Percentiles rank a stretch among this genome's conserved stretches.
These are phyloP conservation scores for Muscina levida DNA, from an alignment of 2,888 invertebrate species.

Conservation along the genomic window DNA sequence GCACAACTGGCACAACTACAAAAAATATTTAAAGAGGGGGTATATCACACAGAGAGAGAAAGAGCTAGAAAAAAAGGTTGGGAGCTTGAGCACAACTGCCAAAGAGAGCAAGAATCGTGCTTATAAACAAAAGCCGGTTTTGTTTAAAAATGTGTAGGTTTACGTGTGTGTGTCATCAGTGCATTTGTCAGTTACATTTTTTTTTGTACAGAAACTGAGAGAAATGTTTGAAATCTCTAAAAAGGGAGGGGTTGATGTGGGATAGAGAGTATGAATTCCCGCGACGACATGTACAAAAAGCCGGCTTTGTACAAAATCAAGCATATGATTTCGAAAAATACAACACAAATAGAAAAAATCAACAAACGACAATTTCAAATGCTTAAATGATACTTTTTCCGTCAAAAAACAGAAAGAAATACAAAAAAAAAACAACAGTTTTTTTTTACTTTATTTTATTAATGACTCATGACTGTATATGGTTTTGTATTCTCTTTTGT, in stretches of 20 bases:
- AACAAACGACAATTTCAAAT: background rate
- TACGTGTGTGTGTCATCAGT: background rate
- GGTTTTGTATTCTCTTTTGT: conserved; percentile 48
- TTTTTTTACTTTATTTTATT: conserved; percentile 39
- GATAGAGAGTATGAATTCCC: background rate
- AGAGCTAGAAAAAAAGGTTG: no score
- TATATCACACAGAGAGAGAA: no score
- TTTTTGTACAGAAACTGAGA: background rate
- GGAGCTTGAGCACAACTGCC: background rate
- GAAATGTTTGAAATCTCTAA: background rate
- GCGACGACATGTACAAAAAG: conserved; percentile 23
- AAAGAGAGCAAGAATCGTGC: conserved; percentile 6
- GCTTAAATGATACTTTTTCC: conserved; percentile 19
- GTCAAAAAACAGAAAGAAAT: background rate
- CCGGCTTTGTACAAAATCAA: conserved; percentile 41
- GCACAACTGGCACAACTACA: no score
- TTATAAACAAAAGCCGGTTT: conserved; percentile 35
- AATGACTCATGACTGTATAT: conserved; percentile 64
- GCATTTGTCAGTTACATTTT: background rate
- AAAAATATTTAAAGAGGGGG: no score
- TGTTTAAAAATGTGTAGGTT: background rate
- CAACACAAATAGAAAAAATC: no score
- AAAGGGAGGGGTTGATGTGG: conserved; percentile 27
- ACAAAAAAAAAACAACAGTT: conserved; percentile 24
- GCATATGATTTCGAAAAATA: conserved; percentile 30